Conservation (phyloP, 2,888 invertebrate genomes). For the Seira musarum region DNA sequence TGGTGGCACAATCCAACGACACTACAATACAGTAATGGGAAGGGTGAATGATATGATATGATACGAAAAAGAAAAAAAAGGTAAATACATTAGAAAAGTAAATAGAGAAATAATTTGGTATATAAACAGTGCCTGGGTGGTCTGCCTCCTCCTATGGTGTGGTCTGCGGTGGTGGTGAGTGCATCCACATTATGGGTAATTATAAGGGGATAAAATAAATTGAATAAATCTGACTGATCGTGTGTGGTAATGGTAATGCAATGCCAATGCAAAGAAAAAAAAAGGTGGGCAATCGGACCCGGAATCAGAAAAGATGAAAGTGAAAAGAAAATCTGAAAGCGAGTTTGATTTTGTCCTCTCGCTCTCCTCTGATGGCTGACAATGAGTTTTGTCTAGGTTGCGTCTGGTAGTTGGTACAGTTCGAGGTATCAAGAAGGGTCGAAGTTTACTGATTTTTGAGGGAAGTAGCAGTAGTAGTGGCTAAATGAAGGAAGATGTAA, state of each 20-base stretch:
- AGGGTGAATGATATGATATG: not conserved
- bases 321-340: not conserved
- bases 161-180: too few species aligned
- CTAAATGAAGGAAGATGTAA: not conserved
- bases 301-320: not conserved
- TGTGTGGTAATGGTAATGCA: not conserved
- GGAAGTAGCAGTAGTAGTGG: not conserved
- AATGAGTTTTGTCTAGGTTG: not conserved
- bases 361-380: too few species aligned
- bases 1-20: not conserved
- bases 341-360: too few species aligned
- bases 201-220: conserved; percentile 16
- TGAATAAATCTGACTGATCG: not conserved
- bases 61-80: not conserved
- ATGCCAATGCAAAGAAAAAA: not conserved
- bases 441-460: not conserved
- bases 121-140: not conserved
- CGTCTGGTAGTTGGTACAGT: not conserved
- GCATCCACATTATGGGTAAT: conserved; percentile 9
- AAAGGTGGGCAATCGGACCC: not conserved
- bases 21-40: too few species aligned
- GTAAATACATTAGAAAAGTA: conserved; percentile 14
- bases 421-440: conserved; percentile 13
- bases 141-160: not conserved
- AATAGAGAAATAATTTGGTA: conserved; percentile 11